phyloP scores from a whole-genome alignment of 2,888 invertebrate species.

The Campoplex nolae region DNA sequence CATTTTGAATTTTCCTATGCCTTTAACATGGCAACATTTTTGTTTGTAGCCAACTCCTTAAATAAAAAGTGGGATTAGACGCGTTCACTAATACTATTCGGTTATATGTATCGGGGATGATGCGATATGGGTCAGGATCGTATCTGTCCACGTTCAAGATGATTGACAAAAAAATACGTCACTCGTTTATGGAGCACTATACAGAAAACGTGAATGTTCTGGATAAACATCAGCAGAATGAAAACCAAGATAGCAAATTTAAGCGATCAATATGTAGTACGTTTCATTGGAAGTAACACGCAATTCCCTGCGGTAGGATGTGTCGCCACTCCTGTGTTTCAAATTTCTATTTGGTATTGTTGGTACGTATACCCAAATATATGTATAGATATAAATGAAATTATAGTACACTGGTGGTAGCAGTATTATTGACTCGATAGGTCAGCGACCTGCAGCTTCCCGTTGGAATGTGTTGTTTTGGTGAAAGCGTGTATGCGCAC shows the following conservation, averaged over 20 bases:
- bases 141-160: neutral
- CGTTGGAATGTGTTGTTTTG: conserved; percentile 10
- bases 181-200: neutral
- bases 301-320: neutral
- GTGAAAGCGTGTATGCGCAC: conserved; percentile 9
- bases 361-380: conserved; percentile 1
- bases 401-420: conserved; percentile 21
- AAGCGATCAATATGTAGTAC: conserved; percentile 20
- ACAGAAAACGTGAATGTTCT: neutral
- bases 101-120: neutral
- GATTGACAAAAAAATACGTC: neutral
- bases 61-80: neutral
- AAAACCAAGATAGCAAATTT: neutral
- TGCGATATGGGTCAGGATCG: neutral
- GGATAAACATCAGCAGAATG: neutral
- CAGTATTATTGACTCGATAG: conserved; percentile 26
- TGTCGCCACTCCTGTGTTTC: conserved; percentile 6
- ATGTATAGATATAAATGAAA: conserved; percentile 8
- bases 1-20: no score
- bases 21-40: no score
- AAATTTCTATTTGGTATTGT: conserved; percentile 49
- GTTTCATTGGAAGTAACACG: neutral
- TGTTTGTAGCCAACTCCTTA: no score
- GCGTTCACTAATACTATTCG: neutral
- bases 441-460: conserved; percentile 4